phyloP scores from a whole-genome alignment of 2,113 vertebrate species.

The Proterorhinus semilunaris region DNA sequence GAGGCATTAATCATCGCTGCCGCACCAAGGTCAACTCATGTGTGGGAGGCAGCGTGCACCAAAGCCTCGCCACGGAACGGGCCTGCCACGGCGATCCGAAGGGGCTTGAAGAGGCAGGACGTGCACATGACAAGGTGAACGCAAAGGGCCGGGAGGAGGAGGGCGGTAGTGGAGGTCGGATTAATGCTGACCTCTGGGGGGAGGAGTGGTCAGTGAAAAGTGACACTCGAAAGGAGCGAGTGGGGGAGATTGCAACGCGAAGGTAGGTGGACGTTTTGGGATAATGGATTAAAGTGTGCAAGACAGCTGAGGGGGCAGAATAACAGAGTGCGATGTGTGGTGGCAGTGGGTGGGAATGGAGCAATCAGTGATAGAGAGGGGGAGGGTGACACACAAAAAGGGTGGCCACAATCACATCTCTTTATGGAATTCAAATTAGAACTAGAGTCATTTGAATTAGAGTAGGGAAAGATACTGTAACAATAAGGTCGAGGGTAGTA shows the following conservation, averaged over 20 bases:
- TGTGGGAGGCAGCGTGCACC: conserved; percentile 63
- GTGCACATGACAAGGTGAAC: conserved; percentile 57
- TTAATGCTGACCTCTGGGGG: conserved; percentile 32
- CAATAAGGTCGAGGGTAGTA: no score
- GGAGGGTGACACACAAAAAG: conserved; percentile 35
- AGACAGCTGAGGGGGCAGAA: conserved; percentile 35
- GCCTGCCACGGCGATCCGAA: conserved; percentile 24
- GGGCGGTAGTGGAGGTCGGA: conserved; percentile 40
- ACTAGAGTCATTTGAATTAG: no score
- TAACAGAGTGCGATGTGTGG: conserved; percentile 32
- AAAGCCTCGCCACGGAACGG: conserved; percentile 54
- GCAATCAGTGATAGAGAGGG: conserved; percentile 38
- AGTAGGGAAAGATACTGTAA: no score
- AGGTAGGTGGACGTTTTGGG: conserved; percentile 65
- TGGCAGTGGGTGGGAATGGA: conserved; percentile 39
- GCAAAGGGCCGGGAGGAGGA: conserved; percentile 29
- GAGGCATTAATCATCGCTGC: conserved; percentile 75
- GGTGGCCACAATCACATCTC: conserved; percentile 49
- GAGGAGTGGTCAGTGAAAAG: conserved; percentile 45
- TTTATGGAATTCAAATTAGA: conserved; percentile 59
- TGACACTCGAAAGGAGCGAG: conserved; percentile 42
- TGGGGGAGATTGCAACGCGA: conserved; percentile 54
- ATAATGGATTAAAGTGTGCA: conserved; percentile 63
- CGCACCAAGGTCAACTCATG: conserved; percentile 70
- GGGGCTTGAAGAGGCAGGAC: conserved; percentile 40